A percentile compares a stretch with the other conserved stretches of the same genome.
Conservation (phyloP, 2,113 vertebrate genomes). For the Benthochromis sp. region DNA sequence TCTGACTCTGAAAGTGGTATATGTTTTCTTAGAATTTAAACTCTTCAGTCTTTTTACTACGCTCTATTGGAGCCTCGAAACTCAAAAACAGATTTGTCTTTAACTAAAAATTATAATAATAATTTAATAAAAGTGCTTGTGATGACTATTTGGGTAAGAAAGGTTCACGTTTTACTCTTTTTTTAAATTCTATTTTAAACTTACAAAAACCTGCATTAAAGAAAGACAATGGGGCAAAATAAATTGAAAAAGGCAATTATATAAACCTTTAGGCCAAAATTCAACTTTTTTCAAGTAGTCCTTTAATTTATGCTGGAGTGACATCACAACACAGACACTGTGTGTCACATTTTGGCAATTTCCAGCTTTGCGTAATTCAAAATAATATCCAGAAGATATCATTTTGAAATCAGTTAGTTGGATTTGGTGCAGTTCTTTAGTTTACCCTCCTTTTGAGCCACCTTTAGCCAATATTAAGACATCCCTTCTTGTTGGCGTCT, state of each 20-base stretch:
- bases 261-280: background rate
- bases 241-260: background rate
- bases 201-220: background rate
- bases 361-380: background rate
- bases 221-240: background rate
- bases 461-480: background rate
- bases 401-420: background rate
- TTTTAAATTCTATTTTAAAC: background rate
- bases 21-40: slow-evolving; percentile 26
- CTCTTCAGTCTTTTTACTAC: background rate
- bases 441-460: background rate
- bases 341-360: background rate
- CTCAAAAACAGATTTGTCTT: background rate
- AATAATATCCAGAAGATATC: background rate
- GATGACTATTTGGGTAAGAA: background rate
- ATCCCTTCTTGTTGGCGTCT: background rate
- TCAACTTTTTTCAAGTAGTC: background rate
- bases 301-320: background rate
- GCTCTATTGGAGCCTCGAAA: background rate
- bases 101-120: background rate
- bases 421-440: background rate
- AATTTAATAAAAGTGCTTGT: background rate
- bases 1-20: background rate
- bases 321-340: background rate
- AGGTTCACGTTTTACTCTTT: background rate